These are phyloP conservation scores for Ciconia nigra DNA, from an alignment of 2,797 vertebrate species.

Conservation along the genomic window DNA sequence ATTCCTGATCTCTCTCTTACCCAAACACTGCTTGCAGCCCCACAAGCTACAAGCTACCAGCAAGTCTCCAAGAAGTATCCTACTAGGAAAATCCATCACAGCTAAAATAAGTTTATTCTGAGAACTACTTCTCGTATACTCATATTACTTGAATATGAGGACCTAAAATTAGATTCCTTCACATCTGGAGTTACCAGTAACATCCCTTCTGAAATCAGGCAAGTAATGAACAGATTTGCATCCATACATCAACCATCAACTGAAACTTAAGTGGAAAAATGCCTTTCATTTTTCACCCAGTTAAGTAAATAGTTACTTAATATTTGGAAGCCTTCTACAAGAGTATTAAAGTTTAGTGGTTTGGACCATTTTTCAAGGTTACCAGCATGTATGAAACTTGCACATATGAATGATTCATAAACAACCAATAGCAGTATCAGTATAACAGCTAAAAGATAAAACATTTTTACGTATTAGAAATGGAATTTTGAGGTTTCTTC, in stretches of 20 bases:
- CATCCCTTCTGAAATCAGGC: neutral
- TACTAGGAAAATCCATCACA: neutral
- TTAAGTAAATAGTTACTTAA: neutral
- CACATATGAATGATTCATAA: neutral
- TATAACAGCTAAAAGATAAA: neutral
- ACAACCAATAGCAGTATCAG: neutral
- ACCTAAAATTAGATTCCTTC: neutral
- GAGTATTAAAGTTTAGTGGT: neutral
- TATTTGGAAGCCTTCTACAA: neutral
- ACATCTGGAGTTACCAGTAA: neutral
- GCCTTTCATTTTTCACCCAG: neutral
- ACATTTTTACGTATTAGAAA: neutral
- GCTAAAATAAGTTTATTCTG: neutral
- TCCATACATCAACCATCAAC: neutral
- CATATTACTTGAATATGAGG: neutral
- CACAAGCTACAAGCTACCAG: neutral
- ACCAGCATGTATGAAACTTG: neutral
- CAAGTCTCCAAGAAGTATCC: neutral
- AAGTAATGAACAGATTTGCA: neutral
- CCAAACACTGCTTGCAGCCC: neutral
- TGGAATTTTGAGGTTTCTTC: neutral
- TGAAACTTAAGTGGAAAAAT: neutral
- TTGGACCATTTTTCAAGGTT: neutral
- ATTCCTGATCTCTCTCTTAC: neutral
- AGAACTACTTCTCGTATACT: neutral